These are phyloP conservation scores for Pollimyrus isidori DNA, from an alignment of 2,113 vertebrate species.

Conservation along the genomic window DNA sequence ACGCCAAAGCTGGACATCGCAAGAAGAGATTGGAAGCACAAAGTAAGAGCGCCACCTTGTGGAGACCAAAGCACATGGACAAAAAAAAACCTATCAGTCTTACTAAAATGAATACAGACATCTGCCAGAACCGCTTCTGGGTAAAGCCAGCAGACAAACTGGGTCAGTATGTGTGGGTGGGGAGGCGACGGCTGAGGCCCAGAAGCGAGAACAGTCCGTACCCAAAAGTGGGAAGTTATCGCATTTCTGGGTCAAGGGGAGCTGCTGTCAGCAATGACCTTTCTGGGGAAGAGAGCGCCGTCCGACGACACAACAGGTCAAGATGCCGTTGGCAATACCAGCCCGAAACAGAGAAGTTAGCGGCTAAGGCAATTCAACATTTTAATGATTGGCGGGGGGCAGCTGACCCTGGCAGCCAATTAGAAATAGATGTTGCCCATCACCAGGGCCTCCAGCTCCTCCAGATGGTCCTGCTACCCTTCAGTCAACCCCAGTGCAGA, in stretches of 20 bases:
- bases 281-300: neutral
- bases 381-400: neutral
- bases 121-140: neutral
- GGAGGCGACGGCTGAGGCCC: neutral
- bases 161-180: neutral
- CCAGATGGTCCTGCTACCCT: neutral
- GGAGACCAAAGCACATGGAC: neutral
- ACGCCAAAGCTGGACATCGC: neutral
- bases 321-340: neutral
- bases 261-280: neutral
- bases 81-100: neutral
- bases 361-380: neutral
- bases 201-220: neutral
- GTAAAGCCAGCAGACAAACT: slow-evolving; percentile 3
- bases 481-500: neutral
- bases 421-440: neutral
- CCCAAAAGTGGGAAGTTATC: neutral
- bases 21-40: neutral
- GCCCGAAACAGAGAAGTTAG: neutral
- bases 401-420: neutral
- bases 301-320: neutral
- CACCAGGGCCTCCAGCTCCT: neutral
- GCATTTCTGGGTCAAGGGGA: neutral
- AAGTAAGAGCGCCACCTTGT: neutral
- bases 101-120: neutral